Evolutionary conservation across 2,888 invertebrate species (phyloP).

Genomic region (Erannis defoliaria): DNA sequence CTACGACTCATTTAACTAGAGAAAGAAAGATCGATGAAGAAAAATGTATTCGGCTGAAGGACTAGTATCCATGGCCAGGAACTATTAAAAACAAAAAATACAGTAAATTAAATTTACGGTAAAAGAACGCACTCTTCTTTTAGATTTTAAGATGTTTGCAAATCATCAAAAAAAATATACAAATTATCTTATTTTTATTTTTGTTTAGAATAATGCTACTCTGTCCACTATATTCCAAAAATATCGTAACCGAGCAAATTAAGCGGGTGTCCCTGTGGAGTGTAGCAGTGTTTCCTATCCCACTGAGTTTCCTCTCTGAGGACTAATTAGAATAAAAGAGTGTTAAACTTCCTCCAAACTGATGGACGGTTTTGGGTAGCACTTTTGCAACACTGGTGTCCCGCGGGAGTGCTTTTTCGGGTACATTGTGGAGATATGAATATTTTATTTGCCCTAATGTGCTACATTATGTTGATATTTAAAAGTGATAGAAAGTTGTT

Average conservation of each 20-base stretch:
- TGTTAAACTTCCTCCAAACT: slow-evolving; percentile 74
- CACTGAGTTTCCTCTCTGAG: slow-evolving; percentile 66
- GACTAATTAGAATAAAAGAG: slow-evolving; percentile 82
- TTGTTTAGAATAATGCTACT: background rate
- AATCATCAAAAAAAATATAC: background rate
- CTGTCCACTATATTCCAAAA: slow-evolving; percentile 13
- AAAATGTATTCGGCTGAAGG: too few relatives aligned
- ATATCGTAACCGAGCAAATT: slow-evolving; percentile 61
- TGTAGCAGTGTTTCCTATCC: slow-evolving; percentile 60
- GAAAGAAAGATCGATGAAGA: too few relatives aligned
- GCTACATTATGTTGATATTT: slow-evolving; percentile 17
- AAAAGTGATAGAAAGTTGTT: background rate
- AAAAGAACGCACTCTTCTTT: too few relatives aligned
- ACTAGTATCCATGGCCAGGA: too few relatives aligned
- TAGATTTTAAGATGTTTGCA: too few relatives aligned
- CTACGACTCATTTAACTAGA: too few relatives aligned
- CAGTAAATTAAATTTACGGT: too few relatives aligned
- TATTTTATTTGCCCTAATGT: slow-evolving; percentile 51
- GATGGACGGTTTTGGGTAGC: slow-evolving; percentile 65
- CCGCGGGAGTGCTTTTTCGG: slow-evolving; percentile 49
- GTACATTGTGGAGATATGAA: slow-evolving; percentile 57
- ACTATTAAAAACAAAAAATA: too few relatives aligned
- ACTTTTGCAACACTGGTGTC: slow-evolving; percentile 53
- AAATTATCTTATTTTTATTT: background rate
- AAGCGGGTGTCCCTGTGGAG: slow-evolving; percentile 62